Conservation (phyloP, 2,113 vertebrate genomes). For the Herpetotheres cachinnans region DNA sequence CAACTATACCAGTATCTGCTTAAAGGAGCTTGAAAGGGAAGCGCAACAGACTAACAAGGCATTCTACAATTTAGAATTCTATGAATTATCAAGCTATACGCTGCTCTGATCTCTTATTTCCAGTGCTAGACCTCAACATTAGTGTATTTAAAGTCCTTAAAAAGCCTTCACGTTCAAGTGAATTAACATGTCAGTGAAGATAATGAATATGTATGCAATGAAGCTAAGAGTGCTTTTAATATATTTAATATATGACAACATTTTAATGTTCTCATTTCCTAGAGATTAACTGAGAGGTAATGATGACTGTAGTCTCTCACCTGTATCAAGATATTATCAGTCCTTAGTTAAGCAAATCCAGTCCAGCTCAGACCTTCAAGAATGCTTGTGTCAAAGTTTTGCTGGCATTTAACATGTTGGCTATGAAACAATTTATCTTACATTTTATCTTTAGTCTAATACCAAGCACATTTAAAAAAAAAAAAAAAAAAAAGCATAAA, state of each 20-base stretch:
- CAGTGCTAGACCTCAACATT: neutral
- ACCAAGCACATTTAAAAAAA: neutral
- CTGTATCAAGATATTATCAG: neutral
- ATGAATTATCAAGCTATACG: neutral
- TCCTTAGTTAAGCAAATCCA: neutral
- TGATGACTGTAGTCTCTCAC: neutral
- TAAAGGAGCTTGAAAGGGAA: neutral
- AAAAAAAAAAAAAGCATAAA: neutral
- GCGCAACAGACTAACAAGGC: neutral
- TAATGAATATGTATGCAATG: neutral
- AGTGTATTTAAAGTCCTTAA: neutral
- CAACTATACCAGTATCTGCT: neutral
- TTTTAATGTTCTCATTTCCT: neutral
- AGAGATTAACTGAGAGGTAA: neutral
- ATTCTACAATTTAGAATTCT: neutral
- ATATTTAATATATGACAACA: neutral
- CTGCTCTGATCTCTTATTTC: neutral
- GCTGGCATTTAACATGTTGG: neutral
- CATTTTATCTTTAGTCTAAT: neutral
- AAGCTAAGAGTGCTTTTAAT: neutral
- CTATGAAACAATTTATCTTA: neutral
- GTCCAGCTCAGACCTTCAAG: neutral
- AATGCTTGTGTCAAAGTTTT: neutral
- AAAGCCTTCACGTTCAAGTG: neutral
- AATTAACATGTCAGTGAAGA: neutral